These are phyloP conservation scores for Laterallus jamaicensis DNA, from an alignment of 2,113 vertebrate genomes.

Conservation along the genomic window DNA sequence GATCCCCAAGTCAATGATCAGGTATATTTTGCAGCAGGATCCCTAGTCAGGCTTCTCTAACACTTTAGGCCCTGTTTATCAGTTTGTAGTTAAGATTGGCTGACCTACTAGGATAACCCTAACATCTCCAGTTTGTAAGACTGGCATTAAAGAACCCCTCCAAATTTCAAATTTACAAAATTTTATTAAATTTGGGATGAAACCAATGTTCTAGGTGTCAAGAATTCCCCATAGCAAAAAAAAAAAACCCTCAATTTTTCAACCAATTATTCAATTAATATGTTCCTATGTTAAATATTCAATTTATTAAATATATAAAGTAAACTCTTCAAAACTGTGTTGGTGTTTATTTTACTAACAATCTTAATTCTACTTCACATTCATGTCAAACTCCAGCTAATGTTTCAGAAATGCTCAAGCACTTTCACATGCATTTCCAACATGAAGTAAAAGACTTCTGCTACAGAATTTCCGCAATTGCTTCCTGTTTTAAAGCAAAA, in stretches of 20 bases:
- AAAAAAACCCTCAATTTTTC: fast-evolving
- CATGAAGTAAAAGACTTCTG: neutral
- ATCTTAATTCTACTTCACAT: neutral
- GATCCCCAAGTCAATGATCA: neutral
- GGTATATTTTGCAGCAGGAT: fast-evolving
- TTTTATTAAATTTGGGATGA: neutral
- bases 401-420: neutral
- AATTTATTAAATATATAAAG: neutral
- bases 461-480: neutral
- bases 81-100: neutral
- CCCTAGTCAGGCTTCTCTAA: neutral
- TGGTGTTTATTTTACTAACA: neutral
- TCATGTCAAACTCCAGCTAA: neutral
- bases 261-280: neutral
- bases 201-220: neutral
- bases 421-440: neutral
- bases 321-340: neutral
- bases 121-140: neutral
- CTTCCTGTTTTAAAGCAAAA: neutral
- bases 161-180: neutral
- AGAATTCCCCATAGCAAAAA: neutral
- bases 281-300: neutral
- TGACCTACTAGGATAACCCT: neutral
- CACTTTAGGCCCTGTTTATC: neutral
- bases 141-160: fast-evolving